These are phyloP conservation scores for Octodon degus DNA, from an alignment of 2,113 vertebrate genomes.

Conservation along the genomic window DNA sequence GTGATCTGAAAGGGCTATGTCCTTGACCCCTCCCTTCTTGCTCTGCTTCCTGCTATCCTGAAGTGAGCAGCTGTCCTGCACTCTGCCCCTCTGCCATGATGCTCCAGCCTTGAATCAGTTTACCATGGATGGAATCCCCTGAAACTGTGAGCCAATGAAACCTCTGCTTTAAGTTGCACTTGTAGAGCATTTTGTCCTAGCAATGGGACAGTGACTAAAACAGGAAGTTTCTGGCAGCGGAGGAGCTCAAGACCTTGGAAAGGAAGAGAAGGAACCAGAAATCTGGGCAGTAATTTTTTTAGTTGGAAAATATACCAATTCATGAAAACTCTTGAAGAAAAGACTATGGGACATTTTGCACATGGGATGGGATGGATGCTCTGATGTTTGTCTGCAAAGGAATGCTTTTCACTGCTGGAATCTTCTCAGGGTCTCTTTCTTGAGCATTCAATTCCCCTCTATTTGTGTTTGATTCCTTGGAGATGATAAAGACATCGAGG, in stretches of 20 bases:
- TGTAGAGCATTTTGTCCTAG: not conserved
- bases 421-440: not conserved
- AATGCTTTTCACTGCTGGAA: not conserved
- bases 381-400: not conserved
- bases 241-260: not conserved
- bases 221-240: not conserved
- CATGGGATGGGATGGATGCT: not conserved
- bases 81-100: not conserved
- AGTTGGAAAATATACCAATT: not conserved
- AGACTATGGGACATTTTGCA: not conserved
- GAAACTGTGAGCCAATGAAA: not conserved
- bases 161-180: not conserved
- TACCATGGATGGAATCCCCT: not conserved
- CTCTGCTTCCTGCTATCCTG: not conserved
- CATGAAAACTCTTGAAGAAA: not conserved
- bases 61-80: not conserved
- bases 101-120: not conserved
- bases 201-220: not conserved
- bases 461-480: not conserved
- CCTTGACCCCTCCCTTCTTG: not conserved
- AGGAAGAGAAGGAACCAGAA: not conserved
- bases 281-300: not conserved
- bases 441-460: too few species aligned
- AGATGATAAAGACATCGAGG: not conserved
- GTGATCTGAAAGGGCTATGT: not conserved